A percentile compares a stretch with the other conserved stretches of the same genome.
These are phyloP conservation scores for Macrophya annulata DNA, from an alignment of 2,888 invertebrate species.

Conservation along the genomic window DNA sequence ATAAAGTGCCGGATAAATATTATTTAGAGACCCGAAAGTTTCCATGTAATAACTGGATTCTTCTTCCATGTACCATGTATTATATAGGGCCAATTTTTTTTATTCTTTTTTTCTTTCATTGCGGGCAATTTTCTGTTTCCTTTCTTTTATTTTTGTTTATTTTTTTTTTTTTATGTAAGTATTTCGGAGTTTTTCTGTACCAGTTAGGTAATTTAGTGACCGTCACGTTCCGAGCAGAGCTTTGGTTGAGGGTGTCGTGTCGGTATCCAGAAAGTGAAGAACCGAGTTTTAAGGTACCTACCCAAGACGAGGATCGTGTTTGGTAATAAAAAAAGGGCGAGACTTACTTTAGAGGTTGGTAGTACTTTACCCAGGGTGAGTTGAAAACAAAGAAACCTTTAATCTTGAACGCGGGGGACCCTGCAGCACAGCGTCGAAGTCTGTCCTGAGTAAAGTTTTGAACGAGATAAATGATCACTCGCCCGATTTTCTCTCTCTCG, in stretches of 20 bases:
- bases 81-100: neutral
- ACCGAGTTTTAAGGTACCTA: slow-evolving; percentile 3
- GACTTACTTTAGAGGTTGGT: slow-evolving; percentile 14
- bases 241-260: neutral
- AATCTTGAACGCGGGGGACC: neutral
- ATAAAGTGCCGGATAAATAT: slow-evolving; percentile 50
- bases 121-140: neutral
- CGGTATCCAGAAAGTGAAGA: slow-evolving; percentile 1
- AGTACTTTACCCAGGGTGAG: slow-evolving; percentile 23
- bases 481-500: slow-evolving; percentile 38
- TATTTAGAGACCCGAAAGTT: neutral
- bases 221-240: neutral
- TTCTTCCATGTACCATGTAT: neutral
- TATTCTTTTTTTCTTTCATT: neutral
- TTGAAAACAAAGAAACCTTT: slow-evolving; percentile 44
- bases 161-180: neutral
- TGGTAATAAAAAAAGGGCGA: slow-evolving; percentile 22
- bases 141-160: neutral
- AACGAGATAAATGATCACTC: slow-evolving; percentile 51
- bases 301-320: slow-evolving; percentile 31
- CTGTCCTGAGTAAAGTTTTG: slow-evolving; percentile 30
- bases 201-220: slow-evolving; percentile 3
- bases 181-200: neutral
- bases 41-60: neutral
- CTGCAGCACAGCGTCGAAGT: slow-evolving; percentile 11